Evolutionary conservation across 92 coral and sea anemone genomes (phyloP).

Genomic region (Porites cylindrica): DNA sequence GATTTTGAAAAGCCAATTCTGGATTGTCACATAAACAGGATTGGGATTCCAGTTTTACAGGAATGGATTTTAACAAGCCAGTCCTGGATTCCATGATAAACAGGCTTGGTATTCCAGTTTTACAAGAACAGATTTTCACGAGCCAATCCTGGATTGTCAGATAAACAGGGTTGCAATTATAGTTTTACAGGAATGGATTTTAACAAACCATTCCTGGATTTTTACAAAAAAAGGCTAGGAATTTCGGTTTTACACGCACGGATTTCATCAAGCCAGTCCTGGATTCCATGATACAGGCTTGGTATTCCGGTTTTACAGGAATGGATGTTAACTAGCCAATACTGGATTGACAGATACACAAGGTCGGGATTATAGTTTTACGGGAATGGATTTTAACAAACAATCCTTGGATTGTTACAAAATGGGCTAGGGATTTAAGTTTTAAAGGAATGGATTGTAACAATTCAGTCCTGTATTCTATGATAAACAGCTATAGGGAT

Average conservation of each 20-base stretch:
- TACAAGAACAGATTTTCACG: slow-evolving; percentile 5
- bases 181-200: slow-evolving; percentile 9
- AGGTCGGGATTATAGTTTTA: background rate
- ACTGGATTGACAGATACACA: background rate
- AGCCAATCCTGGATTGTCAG: background rate
- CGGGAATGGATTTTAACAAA: slow-evolving; percentile 8
- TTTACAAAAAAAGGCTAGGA: slow-evolving; percentile 2
- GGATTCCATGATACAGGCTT: slow-evolving; percentile 17
- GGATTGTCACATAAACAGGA: slow-evolving; percentile 21
- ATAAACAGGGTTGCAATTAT: slow-evolving; percentile 18
- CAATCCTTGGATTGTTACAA: no score
- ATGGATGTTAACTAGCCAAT: slow-evolving; percentile 24
- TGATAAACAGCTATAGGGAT: no score
- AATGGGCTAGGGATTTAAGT: no score
- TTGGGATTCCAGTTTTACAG: background rate
- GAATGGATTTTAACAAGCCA: slow-evolving; percentile 22
- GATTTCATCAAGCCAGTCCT: background rate
- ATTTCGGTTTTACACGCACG: background rate
- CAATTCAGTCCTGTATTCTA: no score
- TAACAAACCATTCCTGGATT: slow-evolving; percentile 10
- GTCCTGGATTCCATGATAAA: background rate
- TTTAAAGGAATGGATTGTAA: no score
- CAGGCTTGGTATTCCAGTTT: slow-evolving; percentile 11
- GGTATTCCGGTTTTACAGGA: background rate
- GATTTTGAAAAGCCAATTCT: background rate